phyloP scores from a whole-genome alignment of 1,140 invertebrate genomes.

The Nomia melanderi region DNA sequence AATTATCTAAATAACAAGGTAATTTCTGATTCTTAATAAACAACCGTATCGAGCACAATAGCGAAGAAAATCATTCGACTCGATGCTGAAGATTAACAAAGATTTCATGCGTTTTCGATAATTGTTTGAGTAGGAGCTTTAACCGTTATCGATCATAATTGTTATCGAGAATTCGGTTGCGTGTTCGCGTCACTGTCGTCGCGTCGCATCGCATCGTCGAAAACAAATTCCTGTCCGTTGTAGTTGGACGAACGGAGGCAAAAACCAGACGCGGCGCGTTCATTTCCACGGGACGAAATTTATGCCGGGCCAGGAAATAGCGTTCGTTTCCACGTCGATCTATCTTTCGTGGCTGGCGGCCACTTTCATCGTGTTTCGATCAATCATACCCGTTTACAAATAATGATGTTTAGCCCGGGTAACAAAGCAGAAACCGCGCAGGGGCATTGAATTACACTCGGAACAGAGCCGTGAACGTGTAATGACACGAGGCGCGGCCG shows the following conservation, averaged over 20 bases:
- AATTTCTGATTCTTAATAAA: too few relatives aligned
- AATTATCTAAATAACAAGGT: too few relatives aligned
- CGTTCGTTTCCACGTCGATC: constrained; percentile 34
- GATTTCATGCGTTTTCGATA: too few relatives aligned
- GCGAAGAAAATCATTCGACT: too few relatives aligned
- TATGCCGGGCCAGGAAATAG: constrained; percentile 21
- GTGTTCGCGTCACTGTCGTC: too few relatives aligned
- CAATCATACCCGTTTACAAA: constrained; percentile 54
- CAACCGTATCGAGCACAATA: too few relatives aligned
- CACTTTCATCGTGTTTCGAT: constrained; percentile 36
- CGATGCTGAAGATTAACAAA: too few relatives aligned
- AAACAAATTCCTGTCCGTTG: too few relatives aligned
- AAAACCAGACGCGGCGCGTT: constrained; percentile 16
- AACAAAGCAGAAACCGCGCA: constrained; percentile 52
- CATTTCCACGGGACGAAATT: constrained; percentile 30
- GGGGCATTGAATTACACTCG: constrained; percentile 54
- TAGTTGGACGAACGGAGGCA: not conserved
- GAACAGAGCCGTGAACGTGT: constrained; percentile 41
- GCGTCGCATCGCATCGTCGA: too few relatives aligned
- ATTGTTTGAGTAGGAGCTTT: too few relatives aligned
- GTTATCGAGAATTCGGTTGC: too few relatives aligned
- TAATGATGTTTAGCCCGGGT: constrained; percentile 55
- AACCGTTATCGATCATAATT: too few relatives aligned
- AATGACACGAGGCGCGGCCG: constrained; percentile 37
- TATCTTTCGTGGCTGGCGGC: constrained; percentile 12